phyloP scores from a whole-genome alignment of 2,113 vertebrate genomes.

The Zingel zingel region DNA sequence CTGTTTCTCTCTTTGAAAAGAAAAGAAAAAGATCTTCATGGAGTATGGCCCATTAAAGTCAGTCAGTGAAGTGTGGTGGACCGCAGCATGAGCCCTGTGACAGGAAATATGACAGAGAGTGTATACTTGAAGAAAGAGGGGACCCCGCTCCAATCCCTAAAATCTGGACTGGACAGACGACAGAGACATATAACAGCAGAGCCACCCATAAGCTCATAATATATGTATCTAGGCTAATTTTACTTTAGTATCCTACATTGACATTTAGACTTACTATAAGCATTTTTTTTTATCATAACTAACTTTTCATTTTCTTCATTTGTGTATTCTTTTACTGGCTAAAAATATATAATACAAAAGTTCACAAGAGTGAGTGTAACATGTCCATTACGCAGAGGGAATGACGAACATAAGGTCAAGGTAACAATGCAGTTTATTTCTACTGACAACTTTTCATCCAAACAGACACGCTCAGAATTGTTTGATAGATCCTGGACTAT shows the following conservation, averaged over 20 bases:
- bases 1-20: not conserved
- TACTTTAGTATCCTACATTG: too few species aligned
- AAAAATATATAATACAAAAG: not conserved
- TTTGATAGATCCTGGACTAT: not conserved
- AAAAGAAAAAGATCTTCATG: too few species aligned
- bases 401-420: not conserved
- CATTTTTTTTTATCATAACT: not conserved
- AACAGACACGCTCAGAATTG: not conserved
- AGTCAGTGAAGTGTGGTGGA: conserved; percentile 21
- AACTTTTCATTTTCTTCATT: not conserved
- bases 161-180: conserved; percentile 46
- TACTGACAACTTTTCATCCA: not conserved
- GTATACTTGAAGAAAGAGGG: conserved; percentile 42
- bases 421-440: not conserved
- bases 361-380: not conserved
- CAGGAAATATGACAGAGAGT: conserved; percentile 50
- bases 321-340: not conserved
- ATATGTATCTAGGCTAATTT: not conserved
- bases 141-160: not conserved
- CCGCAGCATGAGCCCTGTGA: conserved; percentile 14
- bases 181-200: conserved; percentile 65
- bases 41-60: conserved; percentile 41
- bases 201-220: conserved; percentile 62
- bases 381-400: not conserved
- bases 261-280: not conserved